A percentile compares a stretch with the other conserved stretches of the same genome.
Evolutionary conservation across 2,113 vertebrate genomes (phyloP).

Genomic region (Bubo bubo): DNA sequence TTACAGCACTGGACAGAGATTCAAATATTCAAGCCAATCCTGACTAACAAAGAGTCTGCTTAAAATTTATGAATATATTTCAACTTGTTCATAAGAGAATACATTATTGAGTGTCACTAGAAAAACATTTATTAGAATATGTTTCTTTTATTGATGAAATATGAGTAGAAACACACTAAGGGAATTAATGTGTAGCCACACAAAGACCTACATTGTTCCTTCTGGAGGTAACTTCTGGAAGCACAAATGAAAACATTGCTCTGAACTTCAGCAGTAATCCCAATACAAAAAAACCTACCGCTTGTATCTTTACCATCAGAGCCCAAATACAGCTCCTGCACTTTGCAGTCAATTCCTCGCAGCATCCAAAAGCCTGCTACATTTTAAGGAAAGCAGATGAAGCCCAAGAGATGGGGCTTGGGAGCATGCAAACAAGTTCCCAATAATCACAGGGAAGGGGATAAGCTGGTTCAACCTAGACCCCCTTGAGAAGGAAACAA

Average conservation of each 20-base stretch:
- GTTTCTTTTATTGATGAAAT: constrained; percentile 9
- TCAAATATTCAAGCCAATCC: not conserved
- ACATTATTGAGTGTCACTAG: not conserved
- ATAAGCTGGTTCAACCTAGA: not conserved
- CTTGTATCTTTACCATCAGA: constrained; percentile 10
- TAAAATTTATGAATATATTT: constrained; percentile 17
- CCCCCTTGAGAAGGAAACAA: not conserved
- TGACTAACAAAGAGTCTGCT: not conserved
- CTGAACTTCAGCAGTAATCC: not conserved
- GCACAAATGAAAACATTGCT: not conserved
- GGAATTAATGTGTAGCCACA: not conserved
- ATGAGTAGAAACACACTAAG: not conserved
- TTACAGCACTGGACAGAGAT: constrained; percentile 50
- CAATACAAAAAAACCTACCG: not conserved
- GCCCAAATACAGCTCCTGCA: not conserved
- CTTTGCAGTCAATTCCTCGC: not conserved
- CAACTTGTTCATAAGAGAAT: not conserved
- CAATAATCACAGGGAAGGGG: not conserved
- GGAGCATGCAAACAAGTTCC: not conserved
- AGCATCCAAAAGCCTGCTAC: not conserved
- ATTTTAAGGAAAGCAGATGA: not conserved
- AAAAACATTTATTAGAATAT: constrained; percentile 14
- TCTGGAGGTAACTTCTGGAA: not conserved
- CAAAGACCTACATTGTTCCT: constrained; percentile 13
- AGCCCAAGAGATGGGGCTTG: not conserved